Base-by-base conservation (phyloP, 2,888 invertebrate genomes). In the Nomada flava region DNA sequence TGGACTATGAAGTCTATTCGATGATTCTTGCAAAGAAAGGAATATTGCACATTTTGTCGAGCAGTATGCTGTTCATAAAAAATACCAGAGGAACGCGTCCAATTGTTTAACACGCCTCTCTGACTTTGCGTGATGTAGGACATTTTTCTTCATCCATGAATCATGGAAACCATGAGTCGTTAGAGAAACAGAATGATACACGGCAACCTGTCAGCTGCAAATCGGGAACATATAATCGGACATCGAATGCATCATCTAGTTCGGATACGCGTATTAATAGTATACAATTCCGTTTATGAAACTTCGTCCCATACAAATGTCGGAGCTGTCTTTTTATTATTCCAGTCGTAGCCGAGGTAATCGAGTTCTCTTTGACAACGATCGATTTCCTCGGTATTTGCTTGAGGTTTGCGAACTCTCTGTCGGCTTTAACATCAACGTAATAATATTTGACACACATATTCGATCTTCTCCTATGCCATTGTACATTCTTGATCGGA, bases 281-380 rank as follows among this genome's bases (percentile, higher is more conserved):
- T 84, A 67, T 72, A 72, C 84, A 84, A 84, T 84, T 83, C 84
- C 83, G 75, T 79, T 70, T 79, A 62, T 59, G 29, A 76, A 83
- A 59, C 62, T 62, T 55, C 60, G 26, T 52, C 77, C 20, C 50
- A 59, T 59, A 69, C 18, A 70, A 73, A 82, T 53, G 59, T 60
- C 73, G 60, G 72, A 63, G 29, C 20, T 53, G 47, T 20, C 63
- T 15, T 44, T 20, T 53, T 62, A 3, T 60, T 44, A 65, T 60
- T 69, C 55, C 55, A 68, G 67, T 63, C 53, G 74, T 15, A 62
- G 62, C 23, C 47, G 71, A 36, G 75, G 69, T 53, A 55, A 52
- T 80, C 63, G 50, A 76, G 59, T 62, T 64, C 55, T 15, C 36
- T 42, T 71, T 53, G 60, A 75, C 68, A 76, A 68, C 47, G n/a